phyloP scores from a whole-genome alignment of 2,888 invertebrate genomes.

The Drosophila stalkeri region DNA sequence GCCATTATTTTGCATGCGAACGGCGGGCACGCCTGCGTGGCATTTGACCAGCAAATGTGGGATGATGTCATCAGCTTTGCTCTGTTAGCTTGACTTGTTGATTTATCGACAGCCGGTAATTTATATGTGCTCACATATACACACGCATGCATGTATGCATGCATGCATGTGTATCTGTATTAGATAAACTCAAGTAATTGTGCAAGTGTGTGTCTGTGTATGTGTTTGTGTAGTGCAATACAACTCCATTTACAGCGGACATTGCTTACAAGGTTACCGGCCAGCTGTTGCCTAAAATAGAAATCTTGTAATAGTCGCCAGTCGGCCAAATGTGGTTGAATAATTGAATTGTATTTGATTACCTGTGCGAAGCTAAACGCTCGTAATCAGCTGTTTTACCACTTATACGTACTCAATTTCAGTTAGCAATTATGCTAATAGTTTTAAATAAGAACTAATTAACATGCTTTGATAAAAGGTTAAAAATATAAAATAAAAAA shows the following conservation, averaged over 20 bases:
- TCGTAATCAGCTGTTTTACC: conserved; percentile 29
- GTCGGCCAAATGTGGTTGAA: conserved; percentile 17
- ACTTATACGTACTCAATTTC: conserved; percentile 43
- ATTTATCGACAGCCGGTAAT: conserved; percentile 52
- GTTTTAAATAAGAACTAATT: conserved; percentile 43
- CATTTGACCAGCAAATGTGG: conserved; percentile 25
- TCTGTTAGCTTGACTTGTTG: conserved; percentile 44
- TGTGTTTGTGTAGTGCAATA: conserved; percentile 27
- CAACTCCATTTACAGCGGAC: conserved; percentile 41
- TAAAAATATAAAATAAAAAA: conserved; percentile 1
- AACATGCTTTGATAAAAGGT: conserved; percentile 12
- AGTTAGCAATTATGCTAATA: conserved; percentile 27
- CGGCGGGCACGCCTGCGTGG: conserved; percentile 51
- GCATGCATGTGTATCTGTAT: neutral
- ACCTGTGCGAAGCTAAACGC: conserved; percentile 19
- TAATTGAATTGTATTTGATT: conserved; percentile 13
- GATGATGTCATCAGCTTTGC: conserved; percentile 52
- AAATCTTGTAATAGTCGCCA: conserved; percentile 27
- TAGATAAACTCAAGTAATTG: conserved; percentile 7
- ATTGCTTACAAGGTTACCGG: conserved; percentile 37
- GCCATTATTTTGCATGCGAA: conserved; percentile 17
- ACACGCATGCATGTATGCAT: neutral
- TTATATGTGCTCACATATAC: neutral
- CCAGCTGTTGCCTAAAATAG: conserved; percentile 47
- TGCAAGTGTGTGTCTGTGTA: conserved; percentile 12